These are phyloP conservation scores for Merluccius polli DNA, from an alignment of 2,797 vertebrate genomes.

Conservation along the genomic window DNA sequence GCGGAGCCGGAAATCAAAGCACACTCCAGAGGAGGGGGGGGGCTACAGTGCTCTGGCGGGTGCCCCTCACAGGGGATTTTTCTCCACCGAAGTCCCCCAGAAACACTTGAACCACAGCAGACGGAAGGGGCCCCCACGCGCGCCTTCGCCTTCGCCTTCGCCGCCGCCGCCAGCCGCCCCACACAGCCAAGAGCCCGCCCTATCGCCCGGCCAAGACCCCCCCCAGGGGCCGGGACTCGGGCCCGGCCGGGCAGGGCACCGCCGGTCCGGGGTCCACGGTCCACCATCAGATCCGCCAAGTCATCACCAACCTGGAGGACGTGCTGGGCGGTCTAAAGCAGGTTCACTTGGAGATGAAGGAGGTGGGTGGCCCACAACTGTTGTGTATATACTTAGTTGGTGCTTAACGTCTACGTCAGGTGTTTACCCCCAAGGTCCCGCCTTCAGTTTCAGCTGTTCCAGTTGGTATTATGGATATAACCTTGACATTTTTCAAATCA, in stretches of 20 bases:
- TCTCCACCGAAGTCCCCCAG: slow-evolving; percentile 74
- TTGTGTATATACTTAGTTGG: neutral
- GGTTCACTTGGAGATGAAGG: slow-evolving; percentile 82
- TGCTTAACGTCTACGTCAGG: neutral
- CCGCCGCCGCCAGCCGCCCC: neutral
- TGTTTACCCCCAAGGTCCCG: slow-evolving; percentile 12
- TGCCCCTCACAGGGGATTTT: slow-evolving; percentile 54
- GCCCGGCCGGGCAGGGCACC: slow-evolving; percentile 35
- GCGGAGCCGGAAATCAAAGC: slow-evolving; percentile 42
- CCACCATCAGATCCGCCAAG: slow-evolving; percentile 76
- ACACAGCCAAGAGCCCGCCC: slow-evolving; percentile 28
- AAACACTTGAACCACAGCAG: slow-evolving; percentile 57
- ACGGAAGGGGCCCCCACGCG: slow-evolving; percentile 29
- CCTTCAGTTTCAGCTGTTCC: slow-evolving; percentile 18
- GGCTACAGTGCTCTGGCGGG: slow-evolving; percentile 44
- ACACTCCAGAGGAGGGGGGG: slow-evolving; percentile 47
- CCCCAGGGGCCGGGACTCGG: slow-evolving; percentile 19
- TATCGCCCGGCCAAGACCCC: neutral
- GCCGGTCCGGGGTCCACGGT: slow-evolving; percentile 58
- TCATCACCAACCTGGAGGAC: slow-evolving; percentile 76
- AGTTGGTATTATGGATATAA: slow-evolving; percentile 20
- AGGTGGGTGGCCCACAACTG: slow-evolving; percentile 64
- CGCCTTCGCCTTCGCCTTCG: too few relatives aligned
- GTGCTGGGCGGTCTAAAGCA: slow-evolving; percentile 80
- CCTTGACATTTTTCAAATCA: slow-evolving; percentile 49